Conservation (phyloP, 2,113 vertebrate genomes). For the Orthonyx spaldingii region DNA sequence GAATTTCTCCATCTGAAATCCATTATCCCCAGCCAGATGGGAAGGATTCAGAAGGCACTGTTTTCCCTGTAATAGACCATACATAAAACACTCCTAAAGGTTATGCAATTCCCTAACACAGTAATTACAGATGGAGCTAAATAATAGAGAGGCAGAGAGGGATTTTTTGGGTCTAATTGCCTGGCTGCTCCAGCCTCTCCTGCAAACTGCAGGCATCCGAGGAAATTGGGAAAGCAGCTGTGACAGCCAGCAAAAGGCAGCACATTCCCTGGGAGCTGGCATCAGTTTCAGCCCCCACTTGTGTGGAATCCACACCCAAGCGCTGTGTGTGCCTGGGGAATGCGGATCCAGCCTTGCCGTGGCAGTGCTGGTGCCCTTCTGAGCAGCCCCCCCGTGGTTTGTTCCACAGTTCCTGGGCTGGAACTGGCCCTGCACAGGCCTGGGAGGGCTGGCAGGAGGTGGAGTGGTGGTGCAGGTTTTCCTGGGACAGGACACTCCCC, state of each 20-base stretch:
- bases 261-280: neutral
- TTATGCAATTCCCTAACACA: conserved; percentile 10
- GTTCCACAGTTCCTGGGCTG: neutral
- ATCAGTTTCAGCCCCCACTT: neutral
- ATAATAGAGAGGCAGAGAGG: conserved; percentile 35
- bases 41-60: neutral
- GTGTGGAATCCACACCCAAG: neutral
- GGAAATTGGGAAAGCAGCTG: conserved; percentile 18
- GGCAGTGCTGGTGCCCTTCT: neutral
- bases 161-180: neutral
- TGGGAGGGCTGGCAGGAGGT: neutral
- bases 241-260: neutral
- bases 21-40: neutral
- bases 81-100: conserved; percentile 32
- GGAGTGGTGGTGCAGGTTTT: neutral
- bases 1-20: neutral
- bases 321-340: neutral
- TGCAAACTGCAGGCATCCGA: neutral
- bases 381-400: neutral
- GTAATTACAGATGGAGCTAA: conserved; percentile 46
- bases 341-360: neutral
- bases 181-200: conserved; percentile 1
- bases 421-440: too few relatives aligned
- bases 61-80: neutral
- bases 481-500: neutral